Percentiles rank a stretch among this genome's conserved stretches.
Conservation (phyloP, 2,113 vertebrate species). For the Pseudonaja textilis region DNA sequence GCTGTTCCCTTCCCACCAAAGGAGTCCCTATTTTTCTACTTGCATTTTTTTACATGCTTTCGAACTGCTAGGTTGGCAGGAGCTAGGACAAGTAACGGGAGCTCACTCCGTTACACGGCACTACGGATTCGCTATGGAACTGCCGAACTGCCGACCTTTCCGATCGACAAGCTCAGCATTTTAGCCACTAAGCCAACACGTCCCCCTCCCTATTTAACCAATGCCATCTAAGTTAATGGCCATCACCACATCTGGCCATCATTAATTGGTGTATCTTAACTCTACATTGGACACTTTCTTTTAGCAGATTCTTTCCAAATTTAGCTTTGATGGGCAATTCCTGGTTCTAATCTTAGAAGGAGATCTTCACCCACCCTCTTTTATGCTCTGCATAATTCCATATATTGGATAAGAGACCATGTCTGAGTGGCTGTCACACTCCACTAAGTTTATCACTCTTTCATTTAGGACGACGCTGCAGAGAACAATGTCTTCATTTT, state of each 20-base stretch:
- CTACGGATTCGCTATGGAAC: too few species aligned
- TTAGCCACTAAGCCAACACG: too few species aligned
- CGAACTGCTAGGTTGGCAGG: too few species aligned
- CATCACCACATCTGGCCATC: not conserved
- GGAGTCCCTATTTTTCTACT: too few species aligned
- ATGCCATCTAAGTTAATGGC: not conserved
- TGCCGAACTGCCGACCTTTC: too few species aligned
- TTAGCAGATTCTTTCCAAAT: not conserved
- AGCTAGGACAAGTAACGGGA: too few species aligned
- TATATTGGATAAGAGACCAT: not conserved
- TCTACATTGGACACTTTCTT: not conserved
- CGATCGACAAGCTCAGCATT: too few species aligned
- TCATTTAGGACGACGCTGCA: not conserved
- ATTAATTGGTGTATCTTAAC: not conserved
- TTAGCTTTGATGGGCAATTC: not conserved
- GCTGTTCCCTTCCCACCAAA: too few species aligned
- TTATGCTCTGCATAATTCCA: not conserved
- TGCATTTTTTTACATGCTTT: too few species aligned
- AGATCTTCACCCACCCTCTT: not conserved
- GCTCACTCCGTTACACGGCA: too few species aligned
- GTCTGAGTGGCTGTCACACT: not conserved
- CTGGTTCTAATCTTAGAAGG: not conserved
- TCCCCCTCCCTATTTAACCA: not conserved
- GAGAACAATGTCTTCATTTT: not conserved
- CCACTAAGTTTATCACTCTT: not conserved